These are phyloP conservation scores for Antennarius maculatus DNA, from an alignment of 2,797 vertebrate genomes.

Conservation along the genomic window DNA sequence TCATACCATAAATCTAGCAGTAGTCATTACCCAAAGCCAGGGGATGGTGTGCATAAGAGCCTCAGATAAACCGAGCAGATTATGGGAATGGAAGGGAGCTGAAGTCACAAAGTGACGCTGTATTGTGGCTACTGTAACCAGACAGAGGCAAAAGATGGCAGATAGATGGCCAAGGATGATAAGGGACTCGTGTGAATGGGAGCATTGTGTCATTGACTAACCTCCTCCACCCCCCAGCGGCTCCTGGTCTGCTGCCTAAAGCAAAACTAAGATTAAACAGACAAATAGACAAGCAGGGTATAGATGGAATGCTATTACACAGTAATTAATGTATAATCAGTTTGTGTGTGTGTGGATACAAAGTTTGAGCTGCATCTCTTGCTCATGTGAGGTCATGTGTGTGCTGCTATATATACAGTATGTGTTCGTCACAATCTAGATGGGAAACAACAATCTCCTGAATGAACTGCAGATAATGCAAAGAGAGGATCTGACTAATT, in stretches of 20 bases:
- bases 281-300: slow-evolving; percentile 51
- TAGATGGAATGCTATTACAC: slow-evolving; percentile 9
- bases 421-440: slow-evolving; percentile 62
- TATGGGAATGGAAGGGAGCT: slow-evolving; percentile 24
- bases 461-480: slow-evolving; percentile 4
- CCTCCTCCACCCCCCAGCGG: neutral
- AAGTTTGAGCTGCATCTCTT: slow-evolving; percentile 3
- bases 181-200: slow-evolving; percentile 45
- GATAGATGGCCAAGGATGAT: slow-evolving; percentile 42
- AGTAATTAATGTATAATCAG: slow-evolving; percentile 28
- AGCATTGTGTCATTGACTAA: slow-evolving; percentile 34
- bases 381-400: slow-evolving; percentile 7
- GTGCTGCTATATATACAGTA: slow-evolving; percentile 34
- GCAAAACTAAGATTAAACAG: slow-evolving; percentile 43
- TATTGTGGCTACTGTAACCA: slow-evolving; percentile 59
- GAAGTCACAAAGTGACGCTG: slow-evolving; percentile 39
- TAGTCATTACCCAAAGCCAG: slow-evolving; percentile 36
- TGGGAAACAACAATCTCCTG: slow-evolving; percentile 22
- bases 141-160: slow-evolving; percentile 45
- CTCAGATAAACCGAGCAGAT: slow-evolving; percentile 50
- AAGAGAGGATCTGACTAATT: neutral
- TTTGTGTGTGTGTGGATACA: slow-evolving; percentile 2
- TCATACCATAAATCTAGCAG: slow-evolving; percentile 53
- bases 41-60: slow-evolving; percentile 13
- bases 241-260: slow-evolving; percentile 30